These are phyloP conservation scores for Hylomyscus alleni DNA, from an alignment of 2,797 vertebrate genomes.

Conservation along the genomic window DNA sequence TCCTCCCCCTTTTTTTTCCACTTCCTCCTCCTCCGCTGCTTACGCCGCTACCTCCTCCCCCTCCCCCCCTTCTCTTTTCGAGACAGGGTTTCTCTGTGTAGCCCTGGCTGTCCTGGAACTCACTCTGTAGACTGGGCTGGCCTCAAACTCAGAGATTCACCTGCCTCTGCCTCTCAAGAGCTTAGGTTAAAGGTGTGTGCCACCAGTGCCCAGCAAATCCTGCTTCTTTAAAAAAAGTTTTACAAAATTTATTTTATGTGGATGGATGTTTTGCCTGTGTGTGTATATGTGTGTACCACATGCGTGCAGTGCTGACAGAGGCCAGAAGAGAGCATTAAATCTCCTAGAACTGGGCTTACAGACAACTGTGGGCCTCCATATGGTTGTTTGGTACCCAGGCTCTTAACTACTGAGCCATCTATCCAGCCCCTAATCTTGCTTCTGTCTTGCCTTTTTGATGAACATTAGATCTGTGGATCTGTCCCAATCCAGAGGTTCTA, in stretches of 20 bases:
- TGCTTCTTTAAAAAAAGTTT: no score
- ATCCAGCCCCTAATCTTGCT: background rate
- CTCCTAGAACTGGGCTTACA: background rate
- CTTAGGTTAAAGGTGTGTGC: background rate
- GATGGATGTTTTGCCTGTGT: background rate
- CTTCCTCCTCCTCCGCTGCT: no score
- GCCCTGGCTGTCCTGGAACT: background rate
- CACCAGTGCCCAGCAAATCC: no score
- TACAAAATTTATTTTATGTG: background rate
- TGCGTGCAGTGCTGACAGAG: background rate
- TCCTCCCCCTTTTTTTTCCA: fast-evolving
- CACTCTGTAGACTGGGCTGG: background rate
- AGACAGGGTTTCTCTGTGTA: background rate
- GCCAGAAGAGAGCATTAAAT: background rate
- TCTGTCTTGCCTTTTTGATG: background rate
- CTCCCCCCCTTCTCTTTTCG: background rate
- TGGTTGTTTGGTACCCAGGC: background rate
- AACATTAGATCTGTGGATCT: background rate
- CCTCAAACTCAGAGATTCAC: background rate
- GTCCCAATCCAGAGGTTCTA: background rate
- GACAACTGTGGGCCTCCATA: background rate
- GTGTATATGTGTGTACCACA: background rate
- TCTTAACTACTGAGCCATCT: background rate
- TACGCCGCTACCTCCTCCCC: no score
- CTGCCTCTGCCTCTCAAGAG: background rate